Conservation (phyloP, 2,888 invertebrate genomes). For the Bugulina stolonifera region DNA sequence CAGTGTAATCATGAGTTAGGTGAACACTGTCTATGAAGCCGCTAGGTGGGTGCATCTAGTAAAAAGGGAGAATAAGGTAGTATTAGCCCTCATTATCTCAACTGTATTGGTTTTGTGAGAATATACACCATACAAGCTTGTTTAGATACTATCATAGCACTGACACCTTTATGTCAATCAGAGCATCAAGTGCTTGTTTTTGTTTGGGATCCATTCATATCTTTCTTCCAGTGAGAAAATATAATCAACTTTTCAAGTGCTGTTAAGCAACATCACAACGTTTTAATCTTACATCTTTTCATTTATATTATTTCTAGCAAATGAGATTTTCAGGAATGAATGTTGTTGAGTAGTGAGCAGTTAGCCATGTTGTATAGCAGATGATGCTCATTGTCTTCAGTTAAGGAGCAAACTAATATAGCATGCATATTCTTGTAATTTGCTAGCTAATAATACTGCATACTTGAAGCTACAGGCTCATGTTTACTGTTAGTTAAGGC, state of each 20-base stretch:
- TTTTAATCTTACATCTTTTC: neutral
- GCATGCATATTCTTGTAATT: neutral
- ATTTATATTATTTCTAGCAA: neutral
- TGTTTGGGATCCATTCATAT: neutral
- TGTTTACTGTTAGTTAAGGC: neutral
- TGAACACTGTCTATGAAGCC: too few relatives aligned
- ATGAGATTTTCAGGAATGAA: neutral
- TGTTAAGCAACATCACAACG: neutral
- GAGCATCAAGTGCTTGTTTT: constrained; percentile 21
- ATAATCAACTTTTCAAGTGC: constrained; percentile 22
- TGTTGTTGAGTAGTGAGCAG: neutral
- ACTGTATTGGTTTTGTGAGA: too few relatives aligned
- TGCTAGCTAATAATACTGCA: neutral
- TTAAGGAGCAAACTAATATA: neutral
- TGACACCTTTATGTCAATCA: neutral
- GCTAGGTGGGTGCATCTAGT: too few relatives aligned
- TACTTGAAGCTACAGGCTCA: neutral
- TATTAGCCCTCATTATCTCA: too few relatives aligned
- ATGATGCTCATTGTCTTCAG: neutral
- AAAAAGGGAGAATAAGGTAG: too few relatives aligned
- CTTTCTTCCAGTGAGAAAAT: neutral
- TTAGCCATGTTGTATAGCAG: neutral
- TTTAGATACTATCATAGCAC: too few relatives aligned
- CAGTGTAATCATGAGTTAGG: too few relatives aligned
- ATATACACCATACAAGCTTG: too few relatives aligned